Evolutionary conservation across 1,140 invertebrate species (phyloP), one percentile per base, ranked within the genome.

Genomic region (Eueides isabella): DNA sequence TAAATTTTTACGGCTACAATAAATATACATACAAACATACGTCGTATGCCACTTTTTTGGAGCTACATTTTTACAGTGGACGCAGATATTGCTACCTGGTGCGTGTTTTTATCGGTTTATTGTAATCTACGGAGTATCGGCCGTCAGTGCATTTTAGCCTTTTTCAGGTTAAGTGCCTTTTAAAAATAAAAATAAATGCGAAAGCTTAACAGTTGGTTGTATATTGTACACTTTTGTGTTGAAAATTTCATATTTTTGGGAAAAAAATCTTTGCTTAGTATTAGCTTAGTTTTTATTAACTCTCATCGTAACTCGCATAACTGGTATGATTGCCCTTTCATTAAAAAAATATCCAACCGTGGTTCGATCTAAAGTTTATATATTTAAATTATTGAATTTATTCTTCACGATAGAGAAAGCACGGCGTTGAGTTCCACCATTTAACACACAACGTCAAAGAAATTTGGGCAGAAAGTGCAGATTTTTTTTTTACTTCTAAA

Each of bases 81-180:
- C 7, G 48, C 48, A 11, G 48, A 23, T 19, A 55, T 55, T 55
- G 48, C 48, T 55, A 55, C 19, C 63, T 71, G 33, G 48, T 67
- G 44, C 69, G 74, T 75, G 62, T 75, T 75, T 75, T 75, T 75
- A 75, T 67, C 74, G 68, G 74, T 71, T 71, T 75, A 75, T 66
- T 63, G 68, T 75, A 71, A 70, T 75, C 63, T 71, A 75, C 65
- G 74, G 28, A 61, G 41, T 70, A 70, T 68, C 72, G 66, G 31
- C 3, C 65, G 38, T 68, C 55, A 61, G 61, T 44, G 29, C 38
- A 70, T 68, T 68, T 69, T 74, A 64, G 62, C 72, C 67, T 74
- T 69, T 69, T 70, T 70, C 68, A 70, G 72, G 31, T 63, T 61
- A 63, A 71, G 33, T 68, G 67, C 67, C 41, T 68, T 63, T 67